phyloP scores from a whole-genome alignment of 2,797 vertebrate genomes.

The Hylomyscus alleni region DNA sequence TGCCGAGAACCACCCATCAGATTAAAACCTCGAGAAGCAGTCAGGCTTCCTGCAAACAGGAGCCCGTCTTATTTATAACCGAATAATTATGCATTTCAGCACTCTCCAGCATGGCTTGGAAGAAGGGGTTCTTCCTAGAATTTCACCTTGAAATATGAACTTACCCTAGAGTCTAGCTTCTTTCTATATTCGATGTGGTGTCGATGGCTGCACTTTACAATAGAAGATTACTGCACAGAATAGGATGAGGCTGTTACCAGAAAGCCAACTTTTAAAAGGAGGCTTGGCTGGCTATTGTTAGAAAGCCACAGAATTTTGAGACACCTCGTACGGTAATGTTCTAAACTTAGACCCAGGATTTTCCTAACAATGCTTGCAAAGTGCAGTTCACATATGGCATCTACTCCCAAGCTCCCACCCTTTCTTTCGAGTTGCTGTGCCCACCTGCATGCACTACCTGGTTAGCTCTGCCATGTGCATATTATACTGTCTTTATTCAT shows the following conservation, averaged over 20 bases:
- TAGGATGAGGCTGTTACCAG: not conserved
- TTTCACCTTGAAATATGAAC: constrained; percentile 46
- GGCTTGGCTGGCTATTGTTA: not conserved
- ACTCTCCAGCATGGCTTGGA: not conserved
- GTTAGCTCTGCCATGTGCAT: not conserved
- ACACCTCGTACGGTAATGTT: not conserved
- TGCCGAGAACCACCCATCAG: constrained; percentile 38
- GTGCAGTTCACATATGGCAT: not conserved
- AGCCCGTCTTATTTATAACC: not conserved
- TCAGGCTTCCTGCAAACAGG: not conserved
- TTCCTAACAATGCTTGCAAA: not conserved
- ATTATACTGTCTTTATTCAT: not conserved
- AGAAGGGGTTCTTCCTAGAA: constrained; percentile 1
- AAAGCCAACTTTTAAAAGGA: constrained; percentile 2
- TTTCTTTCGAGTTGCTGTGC: not conserved
- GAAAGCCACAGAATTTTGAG: not conserved
- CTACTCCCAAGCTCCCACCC: not conserved
- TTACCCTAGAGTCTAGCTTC: not conserved
- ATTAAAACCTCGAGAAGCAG: constrained; percentile 34
- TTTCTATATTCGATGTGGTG: not conserved
- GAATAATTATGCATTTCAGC: not conserved
- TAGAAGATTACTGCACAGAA: not conserved
- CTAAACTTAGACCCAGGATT: not conserved
- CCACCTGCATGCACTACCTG: not conserved
- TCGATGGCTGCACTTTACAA: not conserved